Base-by-base conservation (phyloP, 2,888 invertebrate species). In the Phyllotreta striolata region DNA sequence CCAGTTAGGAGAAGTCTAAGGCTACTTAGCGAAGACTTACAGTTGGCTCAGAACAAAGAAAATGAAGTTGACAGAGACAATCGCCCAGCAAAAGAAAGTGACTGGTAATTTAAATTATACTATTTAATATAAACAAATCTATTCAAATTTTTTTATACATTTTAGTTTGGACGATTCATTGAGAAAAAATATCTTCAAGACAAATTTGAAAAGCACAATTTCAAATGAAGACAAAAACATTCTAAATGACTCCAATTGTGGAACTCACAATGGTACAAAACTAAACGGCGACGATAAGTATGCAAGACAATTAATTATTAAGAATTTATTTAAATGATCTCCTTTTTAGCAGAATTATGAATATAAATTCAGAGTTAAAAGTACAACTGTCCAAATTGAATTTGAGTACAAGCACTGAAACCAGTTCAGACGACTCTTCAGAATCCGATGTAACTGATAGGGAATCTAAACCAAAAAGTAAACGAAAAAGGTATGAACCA, bases 141-240 rank as follows among this genome's bases (percentile, higher is more conserved):
- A 52, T 7, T 43, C 7, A 9, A 39, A 24, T 43, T 10, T 12
- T 14, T 55, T 41, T 40, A 52, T 56, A 13, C n/a, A 10, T 62
- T 55, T 34, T 64, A 68, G 66, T 63, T 65, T 70, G 35, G 55
- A 73, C 51, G 68, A 70, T 46, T 73, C 72, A 1, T 67, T 73
- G 55, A 64, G 72, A 39, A 67, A 64, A 55, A 51, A 67, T n/a
- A 49, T 69, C 5, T 63, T 73, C 35, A 67, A 64, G 47, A 52
- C 43, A 3, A 43, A 24, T 34, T 43, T 66, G 24, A 40, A 59
- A 49, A 6, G 10, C 0, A 61, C 4, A 12, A 44, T 40, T 35
- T 54, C 40, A 8, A 14, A 61, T 35, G 46, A 61, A 44, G 44
- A 9, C 4, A 14, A 13, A 44, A 44, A 14, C 12, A 44, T 44